Conservation (phyloP, 1,140 invertebrate genomes). For the Globodera rostochiensis region DNA sequence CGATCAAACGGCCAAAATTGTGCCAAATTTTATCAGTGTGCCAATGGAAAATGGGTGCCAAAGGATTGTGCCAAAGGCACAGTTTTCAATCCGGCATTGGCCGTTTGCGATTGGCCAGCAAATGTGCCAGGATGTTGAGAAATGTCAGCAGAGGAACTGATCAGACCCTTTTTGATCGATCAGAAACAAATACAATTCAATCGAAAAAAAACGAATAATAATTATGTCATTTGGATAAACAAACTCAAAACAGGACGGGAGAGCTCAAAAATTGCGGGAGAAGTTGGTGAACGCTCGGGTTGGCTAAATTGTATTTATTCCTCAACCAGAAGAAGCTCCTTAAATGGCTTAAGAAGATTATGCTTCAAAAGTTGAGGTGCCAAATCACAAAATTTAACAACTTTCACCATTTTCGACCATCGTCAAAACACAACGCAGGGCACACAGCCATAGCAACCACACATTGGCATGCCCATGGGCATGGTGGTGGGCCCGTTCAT, state of each 20-base stretch:
- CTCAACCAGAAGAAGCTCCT: background rate
- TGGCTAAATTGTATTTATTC: background rate
- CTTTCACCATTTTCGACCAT: background rate
- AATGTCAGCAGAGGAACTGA: background rate
- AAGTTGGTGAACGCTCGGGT: background rate
- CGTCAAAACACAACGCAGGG: constrained; percentile 9
- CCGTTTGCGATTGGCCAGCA: constrained; percentile 55
- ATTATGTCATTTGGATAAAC: background rate
- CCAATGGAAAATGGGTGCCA: constrained; percentile 40
- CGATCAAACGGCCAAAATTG: constrained; percentile 28
- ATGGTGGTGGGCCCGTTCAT: background rate
- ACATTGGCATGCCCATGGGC: background rate
- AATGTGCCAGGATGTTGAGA: constrained; percentile 48
- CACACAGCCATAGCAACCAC: constrained; percentile 5
- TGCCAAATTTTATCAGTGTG: constrained; percentile 42
- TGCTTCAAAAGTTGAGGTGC: background rate
- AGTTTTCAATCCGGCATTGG: constrained; percentile 51
- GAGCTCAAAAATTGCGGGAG: background rate
- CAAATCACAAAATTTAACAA: background rate
- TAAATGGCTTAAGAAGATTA: background rate
- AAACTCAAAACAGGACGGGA: background rate
- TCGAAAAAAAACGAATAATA: background rate
- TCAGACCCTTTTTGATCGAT: no score
- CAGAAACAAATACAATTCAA: no score
- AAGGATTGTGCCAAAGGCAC: constrained; percentile 49